Percentiles rank a stretch among this genome's conserved stretches.
phyloP scores from a whole-genome alignment of 2,888 invertebrate genomes.

The Papilio protenor region DNA sequence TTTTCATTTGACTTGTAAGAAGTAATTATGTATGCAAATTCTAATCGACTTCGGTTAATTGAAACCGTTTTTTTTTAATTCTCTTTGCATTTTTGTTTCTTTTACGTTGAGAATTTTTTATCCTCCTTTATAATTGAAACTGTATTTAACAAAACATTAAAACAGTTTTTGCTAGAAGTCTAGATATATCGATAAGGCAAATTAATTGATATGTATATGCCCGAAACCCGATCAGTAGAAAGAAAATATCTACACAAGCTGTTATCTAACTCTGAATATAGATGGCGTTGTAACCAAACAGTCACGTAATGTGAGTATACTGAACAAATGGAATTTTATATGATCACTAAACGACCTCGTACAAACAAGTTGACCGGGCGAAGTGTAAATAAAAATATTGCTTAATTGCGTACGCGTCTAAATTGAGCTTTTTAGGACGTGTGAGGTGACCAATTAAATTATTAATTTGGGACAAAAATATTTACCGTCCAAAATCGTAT shows the following conservation, averaged over 20 bases:
- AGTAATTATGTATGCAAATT: background rate
- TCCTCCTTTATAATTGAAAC: background rate
- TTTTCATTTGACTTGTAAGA: background rate
- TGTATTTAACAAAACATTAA: too few species aligned
- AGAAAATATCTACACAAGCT: background rate
- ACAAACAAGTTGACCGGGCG: conserved; percentile 32
- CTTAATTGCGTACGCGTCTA: conserved; percentile 31
- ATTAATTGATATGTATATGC: too few species aligned
- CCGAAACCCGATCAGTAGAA: too few species aligned
- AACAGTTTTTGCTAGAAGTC: too few species aligned
- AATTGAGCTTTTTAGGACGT: conserved; percentile 39
- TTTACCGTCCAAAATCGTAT: background rate
- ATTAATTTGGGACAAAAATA: background rate
- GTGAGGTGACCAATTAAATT: background rate
- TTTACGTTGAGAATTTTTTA: background rate
- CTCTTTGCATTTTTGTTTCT: background rate
- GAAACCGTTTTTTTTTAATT: background rate
- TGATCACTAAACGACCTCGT: conserved; percentile 31
- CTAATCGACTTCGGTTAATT: background rate
- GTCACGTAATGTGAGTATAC: conserved; percentile 29
- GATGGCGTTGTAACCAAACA: conserved; percentile 7
- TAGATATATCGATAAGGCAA: too few species aligned
- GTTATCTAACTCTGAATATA: background rate
- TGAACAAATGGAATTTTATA: conserved; percentile 25
- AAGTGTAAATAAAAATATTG: conserved; percentile 40